phyloP scores from a whole-genome alignment of 2,797 vertebrate species.

The Acestrorhynchus altus region DNA sequence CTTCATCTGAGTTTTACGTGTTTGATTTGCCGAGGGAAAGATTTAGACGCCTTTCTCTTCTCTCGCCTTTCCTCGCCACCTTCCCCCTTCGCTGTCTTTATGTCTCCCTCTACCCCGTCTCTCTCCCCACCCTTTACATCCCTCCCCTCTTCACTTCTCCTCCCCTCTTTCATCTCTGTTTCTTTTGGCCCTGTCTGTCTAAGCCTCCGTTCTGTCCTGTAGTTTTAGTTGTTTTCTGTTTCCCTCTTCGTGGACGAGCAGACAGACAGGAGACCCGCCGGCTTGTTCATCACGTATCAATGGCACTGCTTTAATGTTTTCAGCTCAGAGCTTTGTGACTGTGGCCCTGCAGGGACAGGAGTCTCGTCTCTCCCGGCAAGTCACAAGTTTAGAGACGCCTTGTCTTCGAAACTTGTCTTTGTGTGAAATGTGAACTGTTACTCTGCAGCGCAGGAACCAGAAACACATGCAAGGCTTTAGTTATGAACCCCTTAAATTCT shows the following conservation, averaged over 20 bases:
- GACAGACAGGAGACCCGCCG: neutral
- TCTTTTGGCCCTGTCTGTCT: slow-evolving; percentile 16
- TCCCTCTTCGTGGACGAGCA: slow-evolving; percentile 27
- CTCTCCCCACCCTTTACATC: neutral
- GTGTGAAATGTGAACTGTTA: too few species aligned
- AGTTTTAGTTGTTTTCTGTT: slow-evolving; percentile 71
- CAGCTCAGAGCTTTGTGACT: neutral
- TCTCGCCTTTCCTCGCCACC: neutral
- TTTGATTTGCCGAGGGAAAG: slow-evolving; percentile 41
- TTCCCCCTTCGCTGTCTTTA: neutral
- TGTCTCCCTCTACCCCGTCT: neutral
- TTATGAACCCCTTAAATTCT: too few species aligned
- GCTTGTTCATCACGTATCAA: neutral
- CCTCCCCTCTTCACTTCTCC: too few species aligned
- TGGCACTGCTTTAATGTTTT: neutral
- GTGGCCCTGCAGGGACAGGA: neutral
- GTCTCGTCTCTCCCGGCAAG: neutral
- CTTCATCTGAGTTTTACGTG: slow-evolving; percentile 37
- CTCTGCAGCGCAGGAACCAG: too few species aligned
- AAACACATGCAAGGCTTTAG: too few species aligned
- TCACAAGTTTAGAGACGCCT: neutral
- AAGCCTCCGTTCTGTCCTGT: slow-evolving; percentile 41
- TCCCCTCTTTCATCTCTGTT: neutral
- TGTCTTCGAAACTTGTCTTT: neutral
- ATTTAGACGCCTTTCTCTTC: slow-evolving; percentile 24